Base-by-base conservation (phyloP, 2,113 vertebrate species). In the Eulemur macaco region DNA sequence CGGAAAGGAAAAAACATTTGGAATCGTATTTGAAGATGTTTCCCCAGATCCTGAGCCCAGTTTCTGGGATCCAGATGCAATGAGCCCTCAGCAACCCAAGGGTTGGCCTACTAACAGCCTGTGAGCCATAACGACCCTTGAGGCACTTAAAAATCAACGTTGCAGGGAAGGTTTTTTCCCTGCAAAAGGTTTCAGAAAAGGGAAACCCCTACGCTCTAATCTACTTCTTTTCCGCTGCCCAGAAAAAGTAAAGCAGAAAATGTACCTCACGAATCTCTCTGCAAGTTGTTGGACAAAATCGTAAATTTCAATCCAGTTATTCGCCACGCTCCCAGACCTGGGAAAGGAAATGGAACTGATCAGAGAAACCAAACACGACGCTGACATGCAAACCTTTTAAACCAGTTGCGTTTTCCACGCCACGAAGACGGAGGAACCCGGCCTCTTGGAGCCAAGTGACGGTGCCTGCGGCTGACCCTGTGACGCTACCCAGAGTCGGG, bases 251-350 rank as follows among this genome's bases (percentile, higher is more conserved):
- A 86, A 87, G 96, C 17, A 31, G 56, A 8, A 68, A 42, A 97
- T 97, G 98, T 98, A 99, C 99, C 99, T 99, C 91, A 99, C 99
- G 97, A 99, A 99, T 98, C 99, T 98, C 60, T 99, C 99, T 0
- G 99, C 99, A 52, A 99, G 99, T 73, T 99, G 99, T 81, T 98
- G 97, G 47, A 99, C 99, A 89, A 99, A 99, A 54, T 98, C 97
- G 97, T 99, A 99, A 91, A 99, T 99, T 97, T 99, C 98, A 4
- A 64, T 27, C 99, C 99, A 99, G 98, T 99, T 98, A 25, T 90
- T 71, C 0, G 98, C 92, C 3, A 99, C 99, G 1, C 99, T 99
- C 90, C 99, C 99, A 8, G 99, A 99, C 96, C 99, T 99, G 98
- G 47, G 98, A 98, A 76, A 98, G 84, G 94, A 64, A 95, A 89